Evolutionary conservation across 1,140 invertebrate species (phyloP).

Genomic region (Dreissena polymorpha): DNA sequence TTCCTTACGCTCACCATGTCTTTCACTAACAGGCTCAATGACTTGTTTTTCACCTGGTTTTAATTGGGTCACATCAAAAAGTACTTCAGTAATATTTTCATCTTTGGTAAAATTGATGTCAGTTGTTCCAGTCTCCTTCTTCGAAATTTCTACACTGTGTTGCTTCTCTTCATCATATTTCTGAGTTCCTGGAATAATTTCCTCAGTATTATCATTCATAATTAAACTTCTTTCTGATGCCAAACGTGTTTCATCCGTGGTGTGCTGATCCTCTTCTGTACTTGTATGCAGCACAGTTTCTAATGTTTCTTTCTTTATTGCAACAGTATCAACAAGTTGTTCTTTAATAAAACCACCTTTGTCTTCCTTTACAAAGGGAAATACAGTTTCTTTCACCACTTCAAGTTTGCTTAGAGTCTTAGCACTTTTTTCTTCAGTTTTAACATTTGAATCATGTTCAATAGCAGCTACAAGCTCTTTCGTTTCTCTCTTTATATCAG

Average conservation of each 20-base stretch:
- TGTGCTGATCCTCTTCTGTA: slow-evolving; percentile 31
- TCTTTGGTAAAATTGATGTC: slow-evolving; percentile 17
- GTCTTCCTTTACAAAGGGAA: slow-evolving; percentile 31
- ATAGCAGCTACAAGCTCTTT: slow-evolving; percentile 36
- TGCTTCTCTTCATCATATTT: slow-evolving; percentile 6
- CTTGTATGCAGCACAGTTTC: slow-evolving; percentile 28
- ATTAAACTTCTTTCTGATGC: slow-evolving; percentile 30
- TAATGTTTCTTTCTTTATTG: slow-evolving; percentile 37
- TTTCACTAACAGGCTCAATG: slow-evolving; percentile 34
- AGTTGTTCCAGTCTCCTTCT: slow-evolving; percentile 23
- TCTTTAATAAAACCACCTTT: slow-evolving; percentile 31
- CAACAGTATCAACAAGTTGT: slow-evolving; percentile 41
- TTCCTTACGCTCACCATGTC: slow-evolving; percentile 32
- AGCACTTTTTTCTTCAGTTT: slow-evolving; percentile 25
- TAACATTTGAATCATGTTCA: slow-evolving; percentile 35
- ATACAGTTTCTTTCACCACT: slow-evolving; percentile 44
- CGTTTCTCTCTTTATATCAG: slow-evolving; percentile 47
- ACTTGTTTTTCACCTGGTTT: slow-evolving; percentile 24
- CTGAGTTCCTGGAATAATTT: slow-evolving; percentile 28
- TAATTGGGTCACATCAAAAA: slow-evolving; percentile 31
- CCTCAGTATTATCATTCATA: slow-evolving; percentile 14
- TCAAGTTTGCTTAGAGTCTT: slow-evolving; percentile 33
- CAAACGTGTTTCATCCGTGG: slow-evolving; percentile 39
- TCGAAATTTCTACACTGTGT: slow-evolving; percentile 4
- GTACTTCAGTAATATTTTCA: slow-evolving; percentile 36